Conservation (phyloP, 2,888 invertebrate genomes). For the Apotomis turbidana region DNA sequence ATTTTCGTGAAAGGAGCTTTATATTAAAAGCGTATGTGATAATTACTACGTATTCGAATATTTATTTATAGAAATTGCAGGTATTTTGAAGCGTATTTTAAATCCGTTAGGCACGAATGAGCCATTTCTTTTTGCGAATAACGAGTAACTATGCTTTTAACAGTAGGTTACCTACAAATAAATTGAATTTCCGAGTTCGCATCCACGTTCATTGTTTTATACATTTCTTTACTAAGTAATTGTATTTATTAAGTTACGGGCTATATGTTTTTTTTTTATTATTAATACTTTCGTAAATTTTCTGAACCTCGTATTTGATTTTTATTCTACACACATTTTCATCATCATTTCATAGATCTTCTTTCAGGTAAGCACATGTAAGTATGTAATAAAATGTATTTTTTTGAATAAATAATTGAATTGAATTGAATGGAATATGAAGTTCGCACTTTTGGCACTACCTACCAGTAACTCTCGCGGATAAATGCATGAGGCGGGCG, state of each 20-base stretch:
- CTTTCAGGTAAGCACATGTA: no score
- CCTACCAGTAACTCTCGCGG: no score
- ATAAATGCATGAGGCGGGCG: no score
- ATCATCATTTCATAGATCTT: no score
- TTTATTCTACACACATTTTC: no score
- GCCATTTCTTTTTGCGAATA: neutral
- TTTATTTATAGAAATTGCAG: neutral
- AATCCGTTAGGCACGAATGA: conserved; percentile 3
- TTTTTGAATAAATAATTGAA: no score
- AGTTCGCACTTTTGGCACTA: no score
- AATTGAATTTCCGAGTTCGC: neutral
- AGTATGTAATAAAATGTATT: no score
- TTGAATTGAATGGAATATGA: no score
- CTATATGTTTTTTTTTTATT: neutral
- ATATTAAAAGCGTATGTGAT: neutral
- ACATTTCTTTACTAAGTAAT: neutral
- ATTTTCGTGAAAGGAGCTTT: no score
- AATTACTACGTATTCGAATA: neutral
- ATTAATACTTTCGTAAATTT: no score
- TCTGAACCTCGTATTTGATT: no score
- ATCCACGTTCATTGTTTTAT: neutral
- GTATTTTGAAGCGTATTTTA: neutral
- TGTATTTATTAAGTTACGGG: neutral
- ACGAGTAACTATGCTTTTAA: neutral
- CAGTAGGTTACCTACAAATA: neutral